phyloP scores from a whole-genome alignment of 1,140 invertebrate species.

The Leptonema lineaticorne region DNA sequence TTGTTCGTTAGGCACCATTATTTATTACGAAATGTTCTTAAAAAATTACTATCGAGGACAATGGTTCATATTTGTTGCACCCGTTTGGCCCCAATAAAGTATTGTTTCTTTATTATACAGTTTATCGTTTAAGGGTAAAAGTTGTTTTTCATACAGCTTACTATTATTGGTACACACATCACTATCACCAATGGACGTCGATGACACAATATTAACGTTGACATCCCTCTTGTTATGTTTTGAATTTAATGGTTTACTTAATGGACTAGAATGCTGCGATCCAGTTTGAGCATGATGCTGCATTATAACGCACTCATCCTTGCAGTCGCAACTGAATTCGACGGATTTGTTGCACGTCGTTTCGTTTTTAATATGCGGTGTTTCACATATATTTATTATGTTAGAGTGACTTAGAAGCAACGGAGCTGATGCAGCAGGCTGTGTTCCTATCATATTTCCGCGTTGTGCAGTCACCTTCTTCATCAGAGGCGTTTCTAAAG shows the following conservation, averaged over 20 bases:
- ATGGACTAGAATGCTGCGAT: slow-evolving; percentile 29
- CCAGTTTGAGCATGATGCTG: slow-evolving; percentile 30
- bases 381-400: slow-evolving; percentile 13
- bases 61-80: slow-evolving; percentile 24
- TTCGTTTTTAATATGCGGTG: slow-evolving; percentile 24
- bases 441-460: not conserved
- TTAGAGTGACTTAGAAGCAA: slow-evolving; percentile 29
- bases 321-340: not conserved
- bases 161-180: slow-evolving; percentile 9
- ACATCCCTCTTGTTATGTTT: slow-evolving; percentile 20
- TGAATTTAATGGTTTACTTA: slow-evolving; percentile 27
- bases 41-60: slow-evolving; percentile 35
- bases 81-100: slow-evolving; percentile 33
- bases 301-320: slow-evolving; percentile 33
- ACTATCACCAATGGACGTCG: not conserved
- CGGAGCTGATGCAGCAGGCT: slow-evolving; percentile 3
- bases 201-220: slow-evolving; percentile 29
- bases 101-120: slow-evolving; percentile 39
- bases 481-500: slow-evolving; percentile 36
- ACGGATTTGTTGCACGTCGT: slow-evolving; percentile 21
- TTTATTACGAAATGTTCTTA: not conserved
- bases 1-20: slow-evolving; percentile 21
- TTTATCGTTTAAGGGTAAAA: slow-evolving; percentile 33
- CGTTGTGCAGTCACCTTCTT: slow-evolving; percentile 26
- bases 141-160: slow-evolving; percentile 35